A percentile compares a stretch with the other conserved stretches of the same genome.
phyloP scores from a whole-genome alignment of 2,888 invertebrate genomes.

The Uloborus plumipes region DNA sequence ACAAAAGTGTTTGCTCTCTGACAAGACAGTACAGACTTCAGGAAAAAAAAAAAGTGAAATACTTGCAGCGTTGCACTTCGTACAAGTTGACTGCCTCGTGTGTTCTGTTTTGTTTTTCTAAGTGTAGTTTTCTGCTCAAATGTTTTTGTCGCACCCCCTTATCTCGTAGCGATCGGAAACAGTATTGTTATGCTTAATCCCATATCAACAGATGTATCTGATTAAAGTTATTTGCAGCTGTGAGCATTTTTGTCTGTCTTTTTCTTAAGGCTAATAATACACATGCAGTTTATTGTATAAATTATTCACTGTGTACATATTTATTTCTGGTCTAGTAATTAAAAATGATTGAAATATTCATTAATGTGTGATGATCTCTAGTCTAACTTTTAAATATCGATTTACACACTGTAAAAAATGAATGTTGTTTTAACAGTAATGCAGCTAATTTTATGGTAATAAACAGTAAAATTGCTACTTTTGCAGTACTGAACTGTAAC shows the following conservation, averaged over 20 bases:
- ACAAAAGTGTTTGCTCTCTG: conserved; percentile 33
- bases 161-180: conserved; percentile 50
- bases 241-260: conserved; percentile 10
- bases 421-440: no score
- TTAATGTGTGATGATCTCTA: no score
- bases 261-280: background rate
- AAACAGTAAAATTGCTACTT: no score
- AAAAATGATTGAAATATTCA: no score
- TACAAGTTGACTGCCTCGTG: conserved; percentile 41
- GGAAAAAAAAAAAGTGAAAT: conserved; percentile 27
- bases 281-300: no score
- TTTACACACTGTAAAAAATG: no score
- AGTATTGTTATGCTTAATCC: conserved; percentile 56
- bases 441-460: no score
- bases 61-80: conserved; percentile 45
- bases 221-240: conserved; percentile 60
- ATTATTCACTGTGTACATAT: no score
- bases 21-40: conserved; percentile 9
- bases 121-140: conserved; percentile 59
- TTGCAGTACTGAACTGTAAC: no score
- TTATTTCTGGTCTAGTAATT: no score
- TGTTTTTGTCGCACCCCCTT: conserved; percentile 43
- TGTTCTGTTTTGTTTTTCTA: conserved; percentile 46
- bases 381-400: no score
- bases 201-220: conserved; percentile 46